Evolutionary conservation across 2,888 invertebrate species (phyloP).

Genomic region (Caenorhabditis japonica): DNA sequence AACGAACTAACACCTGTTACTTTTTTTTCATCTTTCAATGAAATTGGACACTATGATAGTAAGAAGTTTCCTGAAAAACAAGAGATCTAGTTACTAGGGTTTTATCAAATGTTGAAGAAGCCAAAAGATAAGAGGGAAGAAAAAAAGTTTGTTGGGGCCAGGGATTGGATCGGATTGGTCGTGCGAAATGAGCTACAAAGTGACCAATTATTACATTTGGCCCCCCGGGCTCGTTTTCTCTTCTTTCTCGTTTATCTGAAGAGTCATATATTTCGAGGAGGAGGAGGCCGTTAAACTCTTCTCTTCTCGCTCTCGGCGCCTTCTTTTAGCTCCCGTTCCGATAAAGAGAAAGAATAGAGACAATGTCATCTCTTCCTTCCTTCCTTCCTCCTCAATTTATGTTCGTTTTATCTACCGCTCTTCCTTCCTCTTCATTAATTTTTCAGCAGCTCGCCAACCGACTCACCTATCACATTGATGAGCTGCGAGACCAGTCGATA

Average conservation of each 20-base stretch:
- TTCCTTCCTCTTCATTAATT: not conserved
- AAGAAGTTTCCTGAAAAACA: too few species aligned
- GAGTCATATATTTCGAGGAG: slow-evolving; percentile 31
- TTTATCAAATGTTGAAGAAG: slow-evolving; percentile 8
- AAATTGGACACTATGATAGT: too few species aligned
- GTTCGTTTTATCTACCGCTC: slow-evolving; percentile 14
- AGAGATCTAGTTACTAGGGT: slow-evolving; percentile 33
- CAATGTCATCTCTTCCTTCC: not conserved
- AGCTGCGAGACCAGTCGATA: slow-evolving; percentile 67
- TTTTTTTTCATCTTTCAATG: too few species aligned
- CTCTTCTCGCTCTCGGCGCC: too few species aligned
- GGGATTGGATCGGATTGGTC: slow-evolving; percentile 11
- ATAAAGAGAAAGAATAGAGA: slow-evolving; percentile 4
- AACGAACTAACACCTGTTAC: too few species aligned
- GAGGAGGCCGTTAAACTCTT: slow-evolving; percentile 37
- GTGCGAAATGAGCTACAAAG: slow-evolving; percentile 7
- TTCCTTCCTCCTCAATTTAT: slow-evolving; percentile 22
- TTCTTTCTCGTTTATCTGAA: slow-evolving; percentile 37
- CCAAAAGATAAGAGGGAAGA: slow-evolving; percentile 17
- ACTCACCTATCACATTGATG: slow-evolving; percentile 70
- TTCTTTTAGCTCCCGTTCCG: slow-evolving; percentile 27
- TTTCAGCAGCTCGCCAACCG: slow-evolving; percentile 22
- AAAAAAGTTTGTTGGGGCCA: slow-evolving; percentile 12
- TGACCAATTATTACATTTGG: slow-evolving; percentile 53
- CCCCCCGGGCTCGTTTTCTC: slow-evolving; percentile 29